phyloP scores from a whole-genome alignment of 2,113 vertebrate genomes.

The Suricata suricatta region DNA sequence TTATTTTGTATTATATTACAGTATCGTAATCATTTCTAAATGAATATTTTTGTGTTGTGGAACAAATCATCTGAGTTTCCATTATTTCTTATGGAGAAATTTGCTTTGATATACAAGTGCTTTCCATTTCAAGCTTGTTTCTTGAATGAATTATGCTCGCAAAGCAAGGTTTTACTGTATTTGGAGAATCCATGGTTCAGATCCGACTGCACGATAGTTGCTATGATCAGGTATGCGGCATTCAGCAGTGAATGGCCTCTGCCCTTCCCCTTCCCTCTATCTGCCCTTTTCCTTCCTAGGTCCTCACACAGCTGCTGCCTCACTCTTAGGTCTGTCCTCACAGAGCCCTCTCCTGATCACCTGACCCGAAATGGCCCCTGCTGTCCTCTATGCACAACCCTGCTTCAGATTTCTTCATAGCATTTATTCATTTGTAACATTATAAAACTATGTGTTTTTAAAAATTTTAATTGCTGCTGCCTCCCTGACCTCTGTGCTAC shows the following conservation, averaged over 20 bases:
- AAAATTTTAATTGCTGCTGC: background rate
- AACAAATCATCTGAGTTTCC: too few species aligned
- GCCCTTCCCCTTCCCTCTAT: too few species aligned
- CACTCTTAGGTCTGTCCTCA: background rate
- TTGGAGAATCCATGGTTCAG: background rate
- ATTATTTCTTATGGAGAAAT: too few species aligned
- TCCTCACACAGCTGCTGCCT: background rate
- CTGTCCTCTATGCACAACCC: background rate
- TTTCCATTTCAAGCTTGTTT: too few species aligned
- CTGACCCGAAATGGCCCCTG: background rate
- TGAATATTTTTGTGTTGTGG: too few species aligned
- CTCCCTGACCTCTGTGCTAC: background rate
- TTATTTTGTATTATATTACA: too few species aligned
- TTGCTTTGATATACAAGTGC: too few species aligned
- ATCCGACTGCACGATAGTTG: background rate
- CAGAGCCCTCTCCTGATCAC: background rate
- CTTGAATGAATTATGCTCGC: too few species aligned
- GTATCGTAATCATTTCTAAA: too few species aligned
- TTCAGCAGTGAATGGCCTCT: background rate
- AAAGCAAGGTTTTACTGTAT: background rate
- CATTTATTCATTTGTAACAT: background rate
- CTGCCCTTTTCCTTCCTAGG: background rate
- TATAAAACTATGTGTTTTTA: background rate
- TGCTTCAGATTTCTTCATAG: background rate
- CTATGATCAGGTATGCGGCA: background rate